A percentile compares a stretch with the other conserved stretches of the same genome.
These are phyloP conservation scores for Cetonia aurata DNA, from an alignment of 2,888 invertebrate genomes.

Conservation along the genomic window DNA sequence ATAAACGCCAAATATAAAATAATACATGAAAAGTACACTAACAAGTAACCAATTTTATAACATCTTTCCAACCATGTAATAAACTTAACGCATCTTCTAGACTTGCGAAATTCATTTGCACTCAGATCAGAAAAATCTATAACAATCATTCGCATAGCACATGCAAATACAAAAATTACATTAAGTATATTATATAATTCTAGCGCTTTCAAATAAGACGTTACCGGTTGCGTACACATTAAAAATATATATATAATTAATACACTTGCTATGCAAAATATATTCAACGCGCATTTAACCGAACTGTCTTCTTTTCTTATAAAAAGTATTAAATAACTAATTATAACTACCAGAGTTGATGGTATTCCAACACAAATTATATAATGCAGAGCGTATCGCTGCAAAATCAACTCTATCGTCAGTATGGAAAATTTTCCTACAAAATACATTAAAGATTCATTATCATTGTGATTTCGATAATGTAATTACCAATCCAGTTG, in stretches of 20 bases:
- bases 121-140: slow-evolving; percentile 44
- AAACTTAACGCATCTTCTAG: slow-evolving; percentile 36
- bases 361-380: slow-evolving; percentile 54
- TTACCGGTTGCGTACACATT: slow-evolving; percentile 44
- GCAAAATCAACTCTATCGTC: slow-evolving; percentile 51
- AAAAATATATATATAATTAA: slow-evolving; percentile 47
- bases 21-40: slow-evolving; percentile 48
- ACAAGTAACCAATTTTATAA: slow-evolving; percentile 49
- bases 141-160: slow-evolving; percentile 51
- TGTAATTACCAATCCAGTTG: too few species aligned
- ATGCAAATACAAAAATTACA: slow-evolving; percentile 50
- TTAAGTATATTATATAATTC: slow-evolving; percentile 54
- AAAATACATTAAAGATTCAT: slow-evolving; percentile 37
- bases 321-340: slow-evolving; percentile 55
- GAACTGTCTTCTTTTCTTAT: slow-evolving; percentile 47
- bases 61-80: slow-evolving; percentile 47
- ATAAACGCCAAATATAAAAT: slow-evolving; percentile 3
- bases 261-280: slow-evolving; percentile 46
- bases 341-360: slow-evolving; percentile 50
- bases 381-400: slow-evolving; percentile 51
- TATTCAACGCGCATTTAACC: slow-evolving; percentile 47
- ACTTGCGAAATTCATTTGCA: slow-evolving; percentile 42
- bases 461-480: neutral
- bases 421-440: slow-evolving; percentile 56
- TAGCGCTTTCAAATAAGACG: slow-evolving; percentile 51